Percentiles rank a stretch among this genome's conserved stretches.
These are phyloP conservation scores for Agriotes lineatus DNA, from an alignment of 2,888 invertebrate species.

Conservation along the genomic window DNA sequence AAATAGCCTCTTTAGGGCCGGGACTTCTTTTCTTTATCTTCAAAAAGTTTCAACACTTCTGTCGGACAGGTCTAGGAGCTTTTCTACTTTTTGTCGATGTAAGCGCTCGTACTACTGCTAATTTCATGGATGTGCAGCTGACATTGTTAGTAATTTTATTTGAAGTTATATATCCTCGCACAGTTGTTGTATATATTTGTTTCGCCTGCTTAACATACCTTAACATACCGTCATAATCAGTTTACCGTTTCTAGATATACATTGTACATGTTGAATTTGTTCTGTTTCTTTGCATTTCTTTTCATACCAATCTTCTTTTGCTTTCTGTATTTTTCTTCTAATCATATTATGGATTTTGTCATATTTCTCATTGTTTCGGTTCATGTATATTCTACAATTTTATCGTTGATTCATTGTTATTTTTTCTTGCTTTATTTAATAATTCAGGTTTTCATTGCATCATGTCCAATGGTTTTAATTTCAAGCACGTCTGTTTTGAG, in stretches of 20 bases:
- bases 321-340: constrained; percentile 3
- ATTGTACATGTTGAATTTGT: background rate
- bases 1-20: background rate
- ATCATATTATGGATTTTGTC: background rate
- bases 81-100: background rate
- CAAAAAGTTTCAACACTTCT: constrained; percentile 1
- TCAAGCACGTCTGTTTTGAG: background rate
- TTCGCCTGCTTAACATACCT: background rate
- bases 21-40: background rate
- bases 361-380: background rate
- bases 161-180: background rate
- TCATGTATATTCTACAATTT: background rate
- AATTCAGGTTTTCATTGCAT: background rate
- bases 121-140: background rate
- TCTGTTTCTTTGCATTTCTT: background rate
- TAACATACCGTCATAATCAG: background rate
- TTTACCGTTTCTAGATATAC: background rate
- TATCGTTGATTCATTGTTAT: background rate
- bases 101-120: background rate
- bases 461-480: background rate
- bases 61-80: background rate
- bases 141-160: background rate
- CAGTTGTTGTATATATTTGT: background rate
- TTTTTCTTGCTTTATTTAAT: background rate
- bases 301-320: constrained; percentile 7